Evolutionary conservation across 2,797 vertebrate genomes (phyloP), one percentile per base, ranked within the genome.

Genomic region (Craterocephalus amniculus): DNA sequence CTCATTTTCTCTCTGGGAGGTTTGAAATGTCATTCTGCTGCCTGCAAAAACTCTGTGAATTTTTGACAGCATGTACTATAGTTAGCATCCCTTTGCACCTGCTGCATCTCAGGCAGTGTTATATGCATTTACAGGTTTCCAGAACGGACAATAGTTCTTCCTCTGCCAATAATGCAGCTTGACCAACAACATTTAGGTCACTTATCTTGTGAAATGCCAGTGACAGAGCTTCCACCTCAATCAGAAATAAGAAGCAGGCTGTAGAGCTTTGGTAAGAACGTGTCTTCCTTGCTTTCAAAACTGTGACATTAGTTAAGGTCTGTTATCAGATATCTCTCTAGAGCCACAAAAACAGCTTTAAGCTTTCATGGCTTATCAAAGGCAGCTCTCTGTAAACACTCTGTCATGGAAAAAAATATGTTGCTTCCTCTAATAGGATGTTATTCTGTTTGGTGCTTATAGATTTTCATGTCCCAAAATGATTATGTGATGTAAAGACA

Each of bases 21-120:
- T 66, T 70, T 64, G 29, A 62, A 56, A 16, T 65, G 18, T 59
- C 57, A 43, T 48, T 67, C 29, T 48, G 54, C 60, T 2, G 64
- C 32, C 48, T 24, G 51, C 29, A 0, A 57, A 58, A 24, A n/a
- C n/a, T n/a, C 18, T 55, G 40, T 40, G 40, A 45, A 32, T 65
- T 56, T 31, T 38, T 78, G 78, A 34, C 70, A 74, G 55, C 49
- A 57, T 43, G 36, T 54, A 59, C n/a, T n/a, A n/a, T n/a, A n/a
- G 34, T 71, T 78, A 63, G 38, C 51, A 34, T 57, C 67, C 48
- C 45, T 75, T 70, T 78, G 13, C 43, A 57, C 40, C 45, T 55
- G 35, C 52, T 49, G 58, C 60, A 49, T 65, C 52, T 55, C 43
- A 45, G 59, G 29, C 67, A n/a, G 45, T 20, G 34, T 12, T n/a